Conservation (phyloP, 2,888 invertebrate species). For the Protonemura montana region DNA sequence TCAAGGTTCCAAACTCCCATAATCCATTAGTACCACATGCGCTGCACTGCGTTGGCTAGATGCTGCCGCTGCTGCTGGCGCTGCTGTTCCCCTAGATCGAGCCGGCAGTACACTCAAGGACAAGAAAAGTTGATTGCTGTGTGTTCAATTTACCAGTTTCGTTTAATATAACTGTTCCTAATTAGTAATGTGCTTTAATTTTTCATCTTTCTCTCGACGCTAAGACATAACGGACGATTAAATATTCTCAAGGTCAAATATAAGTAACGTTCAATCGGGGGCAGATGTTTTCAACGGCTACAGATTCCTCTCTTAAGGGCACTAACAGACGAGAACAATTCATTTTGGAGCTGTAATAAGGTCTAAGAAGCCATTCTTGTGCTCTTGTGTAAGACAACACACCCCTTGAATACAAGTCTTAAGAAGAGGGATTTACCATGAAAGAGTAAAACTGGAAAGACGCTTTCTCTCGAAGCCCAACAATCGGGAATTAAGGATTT, state of each 20-base stretch:
- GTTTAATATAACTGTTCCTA: not conserved
- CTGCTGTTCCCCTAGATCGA: not conserved
- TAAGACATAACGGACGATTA: not conserved
- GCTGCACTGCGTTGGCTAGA: constrained; percentile 22
- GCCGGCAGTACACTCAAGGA: constrained; percentile 19
- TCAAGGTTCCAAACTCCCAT: constrained; percentile 48
- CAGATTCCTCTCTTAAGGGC: not conserved
- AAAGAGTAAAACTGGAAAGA: not conserved
- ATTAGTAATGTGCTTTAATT: not conserved
- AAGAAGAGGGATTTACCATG: not conserved
- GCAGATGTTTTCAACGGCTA: not conserved
- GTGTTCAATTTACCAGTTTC: not conserved
- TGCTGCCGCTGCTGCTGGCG: not conserved
- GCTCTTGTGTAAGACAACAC: not conserved
- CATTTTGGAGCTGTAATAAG: not conserved
- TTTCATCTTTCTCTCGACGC: too few relatives aligned
- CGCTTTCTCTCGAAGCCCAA: constrained; percentile 7
- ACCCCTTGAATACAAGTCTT: not conserved
- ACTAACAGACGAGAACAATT: not conserved
- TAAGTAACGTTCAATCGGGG: not conserved
- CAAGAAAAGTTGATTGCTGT: constrained; percentile 7
- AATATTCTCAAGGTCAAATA: not conserved
- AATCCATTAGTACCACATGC: constrained; percentile 50
- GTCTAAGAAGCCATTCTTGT: not conserved
- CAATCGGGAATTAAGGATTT: not conserved